These are phyloP conservation scores for Hymenopus coronatus DNA, from an alignment of 2,888 invertebrate species.

Conservation along the genomic window DNA sequence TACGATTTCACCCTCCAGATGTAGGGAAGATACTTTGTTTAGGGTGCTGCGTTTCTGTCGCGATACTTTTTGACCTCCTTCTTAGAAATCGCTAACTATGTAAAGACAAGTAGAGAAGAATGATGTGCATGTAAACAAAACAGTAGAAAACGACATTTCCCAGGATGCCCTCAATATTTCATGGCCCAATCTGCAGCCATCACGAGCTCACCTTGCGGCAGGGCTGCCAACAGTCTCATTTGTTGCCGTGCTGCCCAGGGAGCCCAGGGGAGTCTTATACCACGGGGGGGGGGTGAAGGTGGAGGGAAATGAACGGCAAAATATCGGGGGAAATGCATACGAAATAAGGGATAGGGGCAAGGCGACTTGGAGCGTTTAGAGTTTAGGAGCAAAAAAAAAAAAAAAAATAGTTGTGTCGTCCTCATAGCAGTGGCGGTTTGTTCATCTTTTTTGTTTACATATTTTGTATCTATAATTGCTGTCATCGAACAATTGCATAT, in stretches of 20 bases:
- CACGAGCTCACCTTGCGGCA: background rate
- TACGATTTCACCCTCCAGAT: too few species aligned
- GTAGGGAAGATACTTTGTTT: too few species aligned
- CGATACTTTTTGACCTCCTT: background rate
- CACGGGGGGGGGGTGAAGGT: background rate
- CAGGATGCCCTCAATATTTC: constrained; percentile 5
- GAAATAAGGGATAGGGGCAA: constrained; percentile 9
- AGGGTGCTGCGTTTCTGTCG: too few species aligned
- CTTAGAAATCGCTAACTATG: background rate
- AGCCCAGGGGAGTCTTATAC: constrained; percentile 17
- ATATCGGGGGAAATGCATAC: constrained; percentile 21
- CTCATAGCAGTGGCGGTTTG: background rate
- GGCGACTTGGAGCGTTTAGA: background rate
- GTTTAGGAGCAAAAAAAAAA: background rate
- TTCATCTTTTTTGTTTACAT: too few species aligned
- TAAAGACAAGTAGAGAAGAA: too few species aligned
- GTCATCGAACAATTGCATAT: too few species aligned
- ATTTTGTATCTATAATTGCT: too few species aligned
- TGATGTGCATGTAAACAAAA: background rate
- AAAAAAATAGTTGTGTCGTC: background rate
- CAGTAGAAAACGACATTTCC: background rate
- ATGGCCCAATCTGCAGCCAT: constrained; percentile 13
- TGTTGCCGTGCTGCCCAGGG: background rate
- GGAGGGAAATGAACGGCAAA: constrained; percentile 18
- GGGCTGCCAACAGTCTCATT: constrained; percentile 12